Evolutionary conservation across 2,797 vertebrate species (phyloP), one percentile per base, ranked within the genome.

Genomic region (Hypotaenidia philippensis): DNA sequence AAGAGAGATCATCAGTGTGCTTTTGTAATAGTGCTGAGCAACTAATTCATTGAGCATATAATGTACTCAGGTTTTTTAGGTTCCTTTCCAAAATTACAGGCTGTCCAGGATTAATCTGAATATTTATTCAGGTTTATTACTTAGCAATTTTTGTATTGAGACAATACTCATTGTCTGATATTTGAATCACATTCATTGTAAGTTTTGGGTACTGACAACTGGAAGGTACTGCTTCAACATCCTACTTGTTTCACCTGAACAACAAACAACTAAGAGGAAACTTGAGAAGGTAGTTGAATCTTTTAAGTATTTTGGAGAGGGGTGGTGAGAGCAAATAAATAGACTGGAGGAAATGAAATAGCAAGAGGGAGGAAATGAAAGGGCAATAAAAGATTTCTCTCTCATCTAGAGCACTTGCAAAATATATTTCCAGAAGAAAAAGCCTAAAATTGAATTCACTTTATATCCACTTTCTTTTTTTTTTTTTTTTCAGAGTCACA

Each of bases 81-180:
- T 68, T 88, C 8, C 81, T 75, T 86, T 78, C 27, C 27, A 81
- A 74, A 95, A 78, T 53, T 17, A 45, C 21, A 32, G 50, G 5
- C 17, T 64, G 27, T 27, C 53, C 36, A 27, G 29, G 2, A 31
- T 38, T 78, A 83, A 49, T n/a, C 15, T 57, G 18, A 78, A 75
- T 94, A 75, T 85, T 83, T 89, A 66, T 61, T 57, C 57, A 78
- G 4, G 26, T 71, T 88, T 83, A 40, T 77, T 64, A 68, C 66
- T 76, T 72, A 59, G 16, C 13, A 52, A 40, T 41, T 5, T 61
- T 86, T 57, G 3, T 49, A 41, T 71, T 92, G 1, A 1, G 10
- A 55, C 26, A 45, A 52, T 25, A 26, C 6, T 22, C 14, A 8
- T 31, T 66, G 7, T 50, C 52, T 77, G 38, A 21, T 71, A 38